Evolutionary conservation across 2,113 vertebrate genomes (phyloP).

Genomic region (Garra rufa): DNA sequence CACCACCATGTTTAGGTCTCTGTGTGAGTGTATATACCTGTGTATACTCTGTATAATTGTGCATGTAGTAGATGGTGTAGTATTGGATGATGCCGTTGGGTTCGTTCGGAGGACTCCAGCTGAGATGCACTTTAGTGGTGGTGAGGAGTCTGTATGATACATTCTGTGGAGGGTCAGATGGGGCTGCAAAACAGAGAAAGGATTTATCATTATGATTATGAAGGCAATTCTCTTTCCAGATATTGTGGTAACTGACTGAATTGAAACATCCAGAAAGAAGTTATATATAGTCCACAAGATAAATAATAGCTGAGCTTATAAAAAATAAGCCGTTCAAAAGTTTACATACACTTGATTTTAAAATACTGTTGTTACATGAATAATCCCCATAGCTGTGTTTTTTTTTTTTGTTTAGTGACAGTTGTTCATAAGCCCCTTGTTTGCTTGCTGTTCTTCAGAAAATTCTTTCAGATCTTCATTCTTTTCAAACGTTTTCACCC

Average conservation of each 20-base stretch:
- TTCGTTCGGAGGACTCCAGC: conserved; percentile 85
- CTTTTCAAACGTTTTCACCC: too few species aligned
- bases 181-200: conserved; percentile 74
- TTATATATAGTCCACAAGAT: too few species aligned
- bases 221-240: not conserved
- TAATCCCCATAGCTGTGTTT: too few species aligned
- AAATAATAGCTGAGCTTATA: too few species aligned
- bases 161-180: conserved; percentile 86
- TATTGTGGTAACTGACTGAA: not conserved
- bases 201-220: not conserved
- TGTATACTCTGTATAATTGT: conserved; percentile 39
- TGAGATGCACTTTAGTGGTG: conserved; percentile 81
- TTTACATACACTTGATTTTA: too few species aligned
- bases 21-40: conserved; percentile 41
- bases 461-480: too few species aligned
- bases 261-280: not conserved
- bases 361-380: too few species aligned
- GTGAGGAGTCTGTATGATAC: conserved; percentile 81
- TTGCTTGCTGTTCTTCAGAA: too few species aligned
- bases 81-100: conserved; percentile 82
- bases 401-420: too few species aligned
- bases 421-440: too few species aligned
- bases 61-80: conserved; percentile 51
- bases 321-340: too few species aligned
- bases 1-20: not conserved